Base-by-base conservation (phyloP, 2,113 vertebrate species). In the Hypomesus transpacificus region DNA sequence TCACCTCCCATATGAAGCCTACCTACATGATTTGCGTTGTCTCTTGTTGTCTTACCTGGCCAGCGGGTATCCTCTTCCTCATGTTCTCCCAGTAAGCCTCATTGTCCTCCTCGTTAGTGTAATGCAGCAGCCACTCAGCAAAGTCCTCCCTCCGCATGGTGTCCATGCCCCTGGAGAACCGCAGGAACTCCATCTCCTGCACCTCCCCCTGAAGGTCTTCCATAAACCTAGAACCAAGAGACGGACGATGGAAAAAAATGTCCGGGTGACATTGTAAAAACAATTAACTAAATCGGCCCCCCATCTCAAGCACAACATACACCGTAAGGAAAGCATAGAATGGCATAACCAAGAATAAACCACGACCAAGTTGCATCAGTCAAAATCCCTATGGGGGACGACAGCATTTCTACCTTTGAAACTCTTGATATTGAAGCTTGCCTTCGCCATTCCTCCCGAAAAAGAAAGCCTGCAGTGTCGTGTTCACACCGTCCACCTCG, bases 131-230 rank as follows among this genome's bases (percentile, higher is more conserved):
- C 97, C 97, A 98, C 14, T 95, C 95, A 0, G 94, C 95, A 87
- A 99, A 99, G 86, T 98, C 97, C 75, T 98, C 97, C 76, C 96
- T 95, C 13, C 96, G 91, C 96, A 99, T 98, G 79, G 94, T 95
- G 54, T 80, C 92, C 92, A 99, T 91, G 18, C 97, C 97, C 88
- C 91, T 98, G 17, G 97, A 98, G 87, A 99, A 99, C 84, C 94
- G 94, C 6, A 94, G 87, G 87, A 98, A 99, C 89, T 99, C 96
- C 95, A 98, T 96, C 91, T 98, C 96, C 83, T 98, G 97, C 22
- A 98, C 91, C 80, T 99, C 97, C 0, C 91, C 93, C 88, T 99
- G 97, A 67, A 98, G 89, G 80, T 97, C 92, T 87, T 96, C 96
- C 94, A 97, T 97, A 89, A 99, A 99, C 72, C 96, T 99, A 80